Conservation (phyloP, 2,797 vertebrate species). For the Sebastes vulpes region DNA sequence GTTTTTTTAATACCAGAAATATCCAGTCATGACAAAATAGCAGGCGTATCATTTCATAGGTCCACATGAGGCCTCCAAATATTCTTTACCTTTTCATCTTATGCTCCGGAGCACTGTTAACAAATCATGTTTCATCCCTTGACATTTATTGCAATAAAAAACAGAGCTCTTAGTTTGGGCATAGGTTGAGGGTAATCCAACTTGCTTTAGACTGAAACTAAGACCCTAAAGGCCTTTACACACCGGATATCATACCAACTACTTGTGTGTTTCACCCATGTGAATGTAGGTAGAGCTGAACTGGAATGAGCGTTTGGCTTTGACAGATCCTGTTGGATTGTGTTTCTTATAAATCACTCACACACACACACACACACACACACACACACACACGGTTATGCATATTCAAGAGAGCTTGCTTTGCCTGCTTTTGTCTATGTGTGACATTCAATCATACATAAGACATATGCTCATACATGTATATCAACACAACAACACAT, state of each 20-base stretch:
- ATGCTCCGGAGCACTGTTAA: accelerated
- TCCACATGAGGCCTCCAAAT: neutral
- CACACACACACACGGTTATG: neutral
- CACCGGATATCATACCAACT: too few species aligned
- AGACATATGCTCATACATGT: neutral
- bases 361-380: neutral
- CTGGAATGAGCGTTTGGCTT: neutral
- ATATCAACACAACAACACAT: neutral
- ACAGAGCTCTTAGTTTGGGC: too few species aligned
- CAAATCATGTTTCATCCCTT: neutral
- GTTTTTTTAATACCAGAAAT: neutral
- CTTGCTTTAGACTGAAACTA: neutral
- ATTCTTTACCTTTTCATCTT: neutral
- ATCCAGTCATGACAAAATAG: neutral
- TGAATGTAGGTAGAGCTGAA: neutral
- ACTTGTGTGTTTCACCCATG: neutral
- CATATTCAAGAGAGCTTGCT: neutral
- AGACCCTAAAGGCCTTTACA: neutral
- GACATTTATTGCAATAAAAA: neutral
- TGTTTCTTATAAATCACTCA: neutral
- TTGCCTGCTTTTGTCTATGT: neutral
- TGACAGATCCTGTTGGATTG: neutral
- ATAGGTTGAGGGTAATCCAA: neutral
- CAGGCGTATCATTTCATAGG: neutral
- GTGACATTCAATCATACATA: neutral